Percentiles rank a stretch among this genome's conserved stretches.
Conservation (phyloP, 2,113 vertebrate species). For the Heterochromis multidens region DNA sequence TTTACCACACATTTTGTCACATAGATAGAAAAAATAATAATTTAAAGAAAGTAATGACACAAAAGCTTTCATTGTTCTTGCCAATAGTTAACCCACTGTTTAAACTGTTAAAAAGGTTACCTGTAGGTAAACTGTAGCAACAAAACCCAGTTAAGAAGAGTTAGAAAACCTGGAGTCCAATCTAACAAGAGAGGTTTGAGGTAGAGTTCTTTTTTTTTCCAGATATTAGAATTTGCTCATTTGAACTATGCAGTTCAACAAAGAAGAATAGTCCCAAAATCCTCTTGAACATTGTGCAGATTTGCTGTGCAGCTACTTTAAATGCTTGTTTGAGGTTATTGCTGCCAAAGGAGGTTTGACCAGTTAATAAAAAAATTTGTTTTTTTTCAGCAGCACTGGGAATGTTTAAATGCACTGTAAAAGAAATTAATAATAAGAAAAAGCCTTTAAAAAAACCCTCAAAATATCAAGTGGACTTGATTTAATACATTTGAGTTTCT, state of each 20-base stretch:
- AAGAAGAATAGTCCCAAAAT: background rate
- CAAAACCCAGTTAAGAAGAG: background rate
- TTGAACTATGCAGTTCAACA: background rate
- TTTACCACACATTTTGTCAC: background rate
- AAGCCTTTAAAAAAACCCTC: rapidly evolving
- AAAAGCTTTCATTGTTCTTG: background rate
- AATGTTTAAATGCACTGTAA: background rate
- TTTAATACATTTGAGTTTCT: background rate
- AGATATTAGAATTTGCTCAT: background rate
- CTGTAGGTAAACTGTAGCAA: background rate
- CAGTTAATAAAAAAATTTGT: rapidly evolving
- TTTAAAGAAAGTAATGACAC: background rate
- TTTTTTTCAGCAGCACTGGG: background rate
- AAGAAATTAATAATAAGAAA: background rate
- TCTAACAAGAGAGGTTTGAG: no score
- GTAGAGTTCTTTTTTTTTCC: background rate
- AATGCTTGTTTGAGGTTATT: background rate
- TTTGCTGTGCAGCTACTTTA: background rate
- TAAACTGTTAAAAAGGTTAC: background rate
- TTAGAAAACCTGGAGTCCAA: rapidly evolving
- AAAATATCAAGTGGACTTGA: background rate
- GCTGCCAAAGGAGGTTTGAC: background rate
- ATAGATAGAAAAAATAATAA: background rate
- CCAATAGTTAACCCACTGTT: rapidly evolving
- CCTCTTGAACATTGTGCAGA: background rate